Evolutionary conservation across 2,113 vertebrate species (phyloP).

Genomic region (Scalopus aquaticus): DNA sequence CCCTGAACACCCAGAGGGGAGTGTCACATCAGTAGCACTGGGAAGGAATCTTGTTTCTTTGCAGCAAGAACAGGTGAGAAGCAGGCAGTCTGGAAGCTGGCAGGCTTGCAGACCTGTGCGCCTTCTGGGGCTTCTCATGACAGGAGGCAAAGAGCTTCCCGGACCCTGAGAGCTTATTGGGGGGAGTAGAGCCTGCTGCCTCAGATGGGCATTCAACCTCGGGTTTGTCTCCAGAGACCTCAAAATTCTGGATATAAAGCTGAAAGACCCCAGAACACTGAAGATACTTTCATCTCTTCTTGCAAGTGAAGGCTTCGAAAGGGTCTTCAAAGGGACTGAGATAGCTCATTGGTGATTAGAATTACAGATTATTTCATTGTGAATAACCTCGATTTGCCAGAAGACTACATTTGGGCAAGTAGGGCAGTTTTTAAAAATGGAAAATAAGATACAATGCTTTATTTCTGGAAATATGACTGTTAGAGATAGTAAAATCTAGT

Average conservation of each 20-base stretch:
- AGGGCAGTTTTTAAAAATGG: background rate
- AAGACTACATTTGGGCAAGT: background rate
- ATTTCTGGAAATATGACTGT: background rate
- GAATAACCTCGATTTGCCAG: background rate
- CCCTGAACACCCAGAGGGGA: background rate
- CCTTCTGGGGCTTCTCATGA: background rate
- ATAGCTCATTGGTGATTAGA: background rate
- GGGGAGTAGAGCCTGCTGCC: too few relatives aligned
- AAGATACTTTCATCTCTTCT: background rate
- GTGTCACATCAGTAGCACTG: background rate
- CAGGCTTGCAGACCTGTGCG: background rate
- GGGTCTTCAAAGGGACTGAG: background rate
- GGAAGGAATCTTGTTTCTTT: background rate
- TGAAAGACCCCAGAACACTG: background rate
- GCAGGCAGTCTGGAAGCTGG: background rate
- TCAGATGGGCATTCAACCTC: accelerated
- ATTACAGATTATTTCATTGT: background rate
- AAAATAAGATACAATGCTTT: background rate
- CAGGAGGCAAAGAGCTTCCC: background rate
- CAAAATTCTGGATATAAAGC: background rate
- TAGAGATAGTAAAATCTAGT: background rate
- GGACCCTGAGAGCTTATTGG: background rate
- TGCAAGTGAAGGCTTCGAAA: background rate
- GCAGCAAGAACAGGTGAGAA: background rate
- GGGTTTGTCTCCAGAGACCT: background rate